Percentiles rank a stretch among this genome's conserved stretches.
phyloP scores from a whole-genome alignment of 2,113 vertebrate species.

The Phalacrocorax brasilianus region DNA sequence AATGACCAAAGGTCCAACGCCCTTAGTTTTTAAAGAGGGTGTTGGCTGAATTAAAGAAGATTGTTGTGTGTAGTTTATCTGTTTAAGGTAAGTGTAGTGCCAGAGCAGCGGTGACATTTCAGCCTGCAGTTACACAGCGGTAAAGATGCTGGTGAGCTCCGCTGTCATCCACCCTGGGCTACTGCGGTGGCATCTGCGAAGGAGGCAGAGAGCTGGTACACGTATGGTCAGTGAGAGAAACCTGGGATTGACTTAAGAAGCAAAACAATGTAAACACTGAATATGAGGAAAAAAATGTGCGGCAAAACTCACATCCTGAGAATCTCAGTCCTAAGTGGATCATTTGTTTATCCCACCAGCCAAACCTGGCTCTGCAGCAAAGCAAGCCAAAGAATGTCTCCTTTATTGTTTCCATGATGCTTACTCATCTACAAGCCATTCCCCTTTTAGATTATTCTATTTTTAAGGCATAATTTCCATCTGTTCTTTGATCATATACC shows the following conservation, averaged over 20 bases:
- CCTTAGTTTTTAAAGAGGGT: not conserved
- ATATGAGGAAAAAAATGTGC: not conserved
- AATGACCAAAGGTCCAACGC: not conserved
- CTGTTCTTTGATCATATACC: conserved; percentile 75
- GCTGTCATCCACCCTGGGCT: not conserved
- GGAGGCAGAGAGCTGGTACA: not conserved
- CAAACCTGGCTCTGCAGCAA: conserved; percentile 40
- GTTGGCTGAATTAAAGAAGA: not conserved
- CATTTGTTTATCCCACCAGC: conserved; percentile 15
- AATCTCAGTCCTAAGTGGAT: not conserved
- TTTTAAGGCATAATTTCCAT: conserved; percentile 75
- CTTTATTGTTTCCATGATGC: conserved; percentile 69
- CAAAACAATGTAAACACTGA: not conserved
- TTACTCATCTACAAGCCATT: conserved; percentile 69
- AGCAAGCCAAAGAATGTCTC: conserved; percentile 70
- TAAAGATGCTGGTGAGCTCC: not conserved
- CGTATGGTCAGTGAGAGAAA: not conserved
- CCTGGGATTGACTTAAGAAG: not conserved
- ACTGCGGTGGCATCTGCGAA: not conserved
- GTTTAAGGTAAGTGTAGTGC: not conserved
- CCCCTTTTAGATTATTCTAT: conserved; percentile 73
- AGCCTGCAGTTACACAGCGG: not conserved
- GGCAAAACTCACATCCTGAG: not conserved
- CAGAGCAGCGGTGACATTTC: not conserved
- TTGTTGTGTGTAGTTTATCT: not conserved